These are phyloP conservation scores for Tinea semifulvella DNA, from an alignment of 2,888 invertebrate species.

Conservation along the genomic window DNA sequence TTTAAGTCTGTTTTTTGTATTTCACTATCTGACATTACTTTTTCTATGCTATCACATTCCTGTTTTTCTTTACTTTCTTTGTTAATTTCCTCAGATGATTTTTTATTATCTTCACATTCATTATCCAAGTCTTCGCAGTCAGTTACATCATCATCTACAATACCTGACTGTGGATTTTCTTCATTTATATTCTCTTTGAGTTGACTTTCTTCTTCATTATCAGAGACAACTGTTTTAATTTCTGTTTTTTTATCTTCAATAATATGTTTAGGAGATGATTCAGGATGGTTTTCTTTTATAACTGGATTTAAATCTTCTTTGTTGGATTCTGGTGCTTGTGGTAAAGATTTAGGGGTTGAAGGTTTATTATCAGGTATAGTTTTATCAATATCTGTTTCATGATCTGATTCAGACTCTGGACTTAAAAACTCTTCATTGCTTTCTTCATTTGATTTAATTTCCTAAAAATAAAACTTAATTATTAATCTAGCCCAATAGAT, in stretches of 20 bases:
- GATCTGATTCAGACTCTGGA: conserved; percentile 53
- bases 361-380: conserved; percentile 17
- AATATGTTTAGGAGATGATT: not conserved
- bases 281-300: conserved; percentile 15
- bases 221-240: not conserved
- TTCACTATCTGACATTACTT: not conserved
- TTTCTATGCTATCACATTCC: not conserved
- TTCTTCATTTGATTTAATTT: conserved; percentile 42
- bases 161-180: conserved; percentile 11
- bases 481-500: not conserved
- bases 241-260: conserved; percentile 16
- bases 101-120: conserved; percentile 14
- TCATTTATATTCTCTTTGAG: not conserved
- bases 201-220: not conserved
- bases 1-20: conserved; percentile 13
- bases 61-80: conserved; percentile 3
- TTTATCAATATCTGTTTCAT: conserved; percentile 34
- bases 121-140: conserved; percentile 11
- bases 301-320: conserved; percentile 19
- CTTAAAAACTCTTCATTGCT: conserved; percentile 60
- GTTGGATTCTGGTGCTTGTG: not conserved
- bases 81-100: not conserved
- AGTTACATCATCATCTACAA: conserved; percentile 17
- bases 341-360: conserved; percentile 13
- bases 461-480: conserved; percentile 26